Evolutionary conservation across 2,797 vertebrate genomes (phyloP), one percentile per base, ranked within the genome.

Genomic region (Leptoclinus maculatus): DNA sequence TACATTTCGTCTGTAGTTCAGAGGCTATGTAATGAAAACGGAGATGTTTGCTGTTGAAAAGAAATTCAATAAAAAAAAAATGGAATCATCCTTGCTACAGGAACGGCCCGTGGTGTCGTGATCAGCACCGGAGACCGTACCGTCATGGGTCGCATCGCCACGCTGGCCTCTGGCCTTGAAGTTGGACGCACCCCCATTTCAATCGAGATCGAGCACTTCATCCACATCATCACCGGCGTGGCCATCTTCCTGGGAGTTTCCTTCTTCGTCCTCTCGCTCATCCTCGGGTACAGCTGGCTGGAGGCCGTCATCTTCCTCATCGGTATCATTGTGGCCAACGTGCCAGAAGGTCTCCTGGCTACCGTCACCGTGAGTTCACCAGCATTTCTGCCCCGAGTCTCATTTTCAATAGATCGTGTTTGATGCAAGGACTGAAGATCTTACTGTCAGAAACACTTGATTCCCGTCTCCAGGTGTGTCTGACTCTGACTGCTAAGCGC

Each of bases 291-390:
- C 78, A 71, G 80, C 93, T 99, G 97, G 98, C 95, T 99, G 19
- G 97, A 99, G 77, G 98, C 97, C 0, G 97, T 99, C 71, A 99
- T 99, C 92, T 99, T 99, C 93, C 97, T 99, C 68, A 99, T 99
- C 0, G 98, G 98, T 19, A 99, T 99, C 93, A 99, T 99, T 13
- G 98, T 99, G 0, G 98, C 98, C 84, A 99, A 99, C 0, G 98
- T 99, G 70, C 98, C 98, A 0, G 98, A 99, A 80, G 98, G 98
- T 71, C 93, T 99, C 70, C 95, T 99, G 78, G 98, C 98, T 57
- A 99, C 97, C 0, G 98, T 99, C 88, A 99, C 98, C 62, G 98
- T 99, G 83, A 96, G 97, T 93, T 89, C 0, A 96, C 9, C 10
- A 8, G 21, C 47, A 4, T 11, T 23, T 51, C 23, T 0, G 7